Base-by-base conservation (phyloP, 2,113 vertebrate genomes). In the Nanorana parkeri region DNA sequence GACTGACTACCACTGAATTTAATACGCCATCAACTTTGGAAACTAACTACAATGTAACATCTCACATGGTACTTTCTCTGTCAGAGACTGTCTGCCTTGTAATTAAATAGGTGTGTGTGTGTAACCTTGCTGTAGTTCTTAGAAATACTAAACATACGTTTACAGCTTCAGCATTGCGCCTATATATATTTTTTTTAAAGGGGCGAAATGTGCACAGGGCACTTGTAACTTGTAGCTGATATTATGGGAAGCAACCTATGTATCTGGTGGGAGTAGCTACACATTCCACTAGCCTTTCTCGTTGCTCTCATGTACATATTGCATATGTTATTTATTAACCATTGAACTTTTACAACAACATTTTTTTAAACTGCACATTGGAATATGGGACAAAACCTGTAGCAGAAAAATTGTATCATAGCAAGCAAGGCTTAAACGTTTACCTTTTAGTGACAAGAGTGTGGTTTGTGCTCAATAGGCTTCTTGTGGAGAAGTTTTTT, bases 281-380 rank as follows among this genome's bases (percentile, higher is more conserved):
- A 28, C 84, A n/a, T 84, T 85, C 86, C 64, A 63, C 85, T 89
- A 69, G 82, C 82, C 41, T 63, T 86, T 86, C 87, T 83, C 11
- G 58, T 52, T 16, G 4, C 69, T 60, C 85, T 86, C 85, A 15
- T 94, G 92, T 94, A 91, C 87, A 92, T 93, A 92, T 61, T 88
- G 19, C 90, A 83, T 29, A 74, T 28, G 21, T 85, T 94, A 95
- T 94, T 95, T 95, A 94, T 95, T 95, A 90, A 91, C 86, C 88
- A 58, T 83, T 84, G 84, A 83, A 92, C 84, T 24, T 88, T 88
- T 87, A 83, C 91, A 85, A 68, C 36, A 1, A 21, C 66, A 80
- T 66, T 82, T 77, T 2, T 19, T 76, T 36, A 81, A 75, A 67
- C 83, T 13, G 56, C 3, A 6, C 5, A 65, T 15, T 28, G 32